phyloP scores from a whole-genome alignment of 2,888 invertebrate genomes.

The Caenorhabditis afra region DNA sequence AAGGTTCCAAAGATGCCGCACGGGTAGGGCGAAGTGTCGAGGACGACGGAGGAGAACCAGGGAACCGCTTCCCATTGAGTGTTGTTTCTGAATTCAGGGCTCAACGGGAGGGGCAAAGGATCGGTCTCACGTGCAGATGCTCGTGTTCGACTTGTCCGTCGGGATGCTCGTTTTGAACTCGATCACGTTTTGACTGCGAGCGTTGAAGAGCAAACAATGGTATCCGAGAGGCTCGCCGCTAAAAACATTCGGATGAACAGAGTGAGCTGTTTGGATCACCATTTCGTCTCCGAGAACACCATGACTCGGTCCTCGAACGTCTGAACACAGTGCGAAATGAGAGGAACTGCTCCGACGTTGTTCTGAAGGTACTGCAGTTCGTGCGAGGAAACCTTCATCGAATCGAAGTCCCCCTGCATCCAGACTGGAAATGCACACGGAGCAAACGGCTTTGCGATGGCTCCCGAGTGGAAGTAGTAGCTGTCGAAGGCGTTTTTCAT shows the following conservation, averaged over 20 bases:
- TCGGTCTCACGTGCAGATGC: constrained; percentile 61
- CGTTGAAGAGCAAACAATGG: constrained; percentile 74
- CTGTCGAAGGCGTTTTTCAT: constrained; percentile 62
- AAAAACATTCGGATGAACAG: constrained; percentile 42
- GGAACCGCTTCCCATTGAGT: constrained; percentile 55
- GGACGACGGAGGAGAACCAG: constrained; percentile 62
- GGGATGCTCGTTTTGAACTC: constrained; percentile 73
- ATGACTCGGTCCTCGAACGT: constrained; percentile 69
- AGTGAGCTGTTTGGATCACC: constrained; percentile 43
- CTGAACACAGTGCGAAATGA: constrained; percentile 70
- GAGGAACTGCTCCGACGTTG: constrained; percentile 63
- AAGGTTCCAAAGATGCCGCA: constrained; percentile 65
- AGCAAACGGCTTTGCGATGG: constrained; percentile 58
- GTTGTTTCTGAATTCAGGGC: constrained; percentile 58
- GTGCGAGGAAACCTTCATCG: constrained; percentile 63
- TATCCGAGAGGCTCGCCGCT: constrained; percentile 75
- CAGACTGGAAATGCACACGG: constrained; percentile 73
- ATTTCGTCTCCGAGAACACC: constrained; percentile 73
- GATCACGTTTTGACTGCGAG: constrained; percentile 71
- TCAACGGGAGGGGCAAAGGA: too few species aligned
- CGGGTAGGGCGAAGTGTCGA: constrained; percentile 59
- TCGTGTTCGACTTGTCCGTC: constrained; percentile 55
- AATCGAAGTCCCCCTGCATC: constrained; percentile 72
- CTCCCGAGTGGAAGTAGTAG: constrained; percentile 59
- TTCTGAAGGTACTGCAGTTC: constrained; percentile 63